phyloP scores from a whole-genome alignment of 2,113 vertebrate genomes.

The Pterocles gutturalis region DNA sequence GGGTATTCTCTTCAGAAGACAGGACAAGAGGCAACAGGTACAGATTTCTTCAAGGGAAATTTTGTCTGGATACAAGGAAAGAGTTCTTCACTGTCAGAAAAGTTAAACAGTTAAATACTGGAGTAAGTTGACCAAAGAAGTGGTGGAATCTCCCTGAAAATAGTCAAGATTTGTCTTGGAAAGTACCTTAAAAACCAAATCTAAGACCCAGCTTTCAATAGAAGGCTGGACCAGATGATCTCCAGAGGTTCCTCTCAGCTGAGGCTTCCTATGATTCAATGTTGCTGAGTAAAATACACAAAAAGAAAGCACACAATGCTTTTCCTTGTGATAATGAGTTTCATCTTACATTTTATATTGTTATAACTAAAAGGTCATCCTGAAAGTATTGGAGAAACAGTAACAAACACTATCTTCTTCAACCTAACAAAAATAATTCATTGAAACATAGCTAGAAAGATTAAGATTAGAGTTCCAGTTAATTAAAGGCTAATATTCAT shows the following conservation, averaged over 20 bases:
- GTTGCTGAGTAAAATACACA: neutral
- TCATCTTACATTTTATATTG: neutral
- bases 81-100: neutral
- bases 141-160: neutral
- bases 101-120: neutral
- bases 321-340: neutral
- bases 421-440: neutral
- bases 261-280: neutral
- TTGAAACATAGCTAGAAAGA: slow-evolving; percentile 1
- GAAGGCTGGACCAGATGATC: neutral
- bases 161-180: neutral
- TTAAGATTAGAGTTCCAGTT: slow-evolving; percentile 32
- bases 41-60: neutral
- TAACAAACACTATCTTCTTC: slow-evolving; percentile 8
- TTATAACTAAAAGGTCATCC: neutral
- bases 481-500: slow-evolving; percentile 21
- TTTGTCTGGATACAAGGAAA: neutral
- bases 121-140: neutral
- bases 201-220: neutral
- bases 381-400: neutral
- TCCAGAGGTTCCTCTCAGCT: neutral
- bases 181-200: neutral
- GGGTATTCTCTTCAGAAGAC: neutral
- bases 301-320: neutral
- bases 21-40: neutral